Percentiles rank a stretch among this genome's conserved stretches.
Evolutionary conservation across 2,113 vertebrate genomes (phyloP).

Genomic region (Hemibagrus wyckioides): DNA sequence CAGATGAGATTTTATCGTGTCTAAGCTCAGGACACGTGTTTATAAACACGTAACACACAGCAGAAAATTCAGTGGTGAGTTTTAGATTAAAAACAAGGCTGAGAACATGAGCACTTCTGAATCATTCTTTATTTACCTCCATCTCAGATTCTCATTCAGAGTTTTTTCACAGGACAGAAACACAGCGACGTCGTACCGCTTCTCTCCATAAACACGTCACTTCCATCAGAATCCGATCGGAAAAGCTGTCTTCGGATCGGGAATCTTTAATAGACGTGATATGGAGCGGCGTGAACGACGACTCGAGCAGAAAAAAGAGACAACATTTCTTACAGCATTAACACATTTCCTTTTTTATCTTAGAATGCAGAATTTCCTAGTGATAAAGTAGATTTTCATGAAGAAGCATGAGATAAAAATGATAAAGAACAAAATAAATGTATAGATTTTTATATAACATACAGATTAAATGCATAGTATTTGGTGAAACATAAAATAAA

Average conservation of each 20-base stretch:
- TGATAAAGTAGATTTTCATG: constrained; percentile 19
- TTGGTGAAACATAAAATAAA: constrained; percentile 77
- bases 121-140: constrained; percentile 77
- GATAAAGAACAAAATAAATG: constrained; percentile 56
- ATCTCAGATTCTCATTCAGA: constrained; percentile 44
- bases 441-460: constrained; percentile 70
- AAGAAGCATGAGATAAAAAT: constrained; percentile 46
- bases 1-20: no score
- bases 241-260: not conserved
- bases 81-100: constrained; percentile 52
- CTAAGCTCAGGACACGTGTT: no score
- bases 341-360: constrained; percentile 13
- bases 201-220: constrained; percentile 5
- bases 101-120: constrained; percentile 57
- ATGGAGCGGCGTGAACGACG: not conserved
- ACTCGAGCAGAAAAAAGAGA: constrained; percentile 5
- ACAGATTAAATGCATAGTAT: constrained; percentile 80
- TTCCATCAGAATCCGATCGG: not conserved
- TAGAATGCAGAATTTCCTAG: constrained; percentile 15
- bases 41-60: no score
- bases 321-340: constrained; percentile 31
- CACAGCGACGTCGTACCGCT: constrained; percentile 14
- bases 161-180: constrained; percentile 31
- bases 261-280: not conserved
- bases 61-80: not conserved